These are phyloP conservation scores for Zalophus californianus DNA, from an alignment of 2,797 vertebrate genomes.

Conservation along the genomic window DNA sequence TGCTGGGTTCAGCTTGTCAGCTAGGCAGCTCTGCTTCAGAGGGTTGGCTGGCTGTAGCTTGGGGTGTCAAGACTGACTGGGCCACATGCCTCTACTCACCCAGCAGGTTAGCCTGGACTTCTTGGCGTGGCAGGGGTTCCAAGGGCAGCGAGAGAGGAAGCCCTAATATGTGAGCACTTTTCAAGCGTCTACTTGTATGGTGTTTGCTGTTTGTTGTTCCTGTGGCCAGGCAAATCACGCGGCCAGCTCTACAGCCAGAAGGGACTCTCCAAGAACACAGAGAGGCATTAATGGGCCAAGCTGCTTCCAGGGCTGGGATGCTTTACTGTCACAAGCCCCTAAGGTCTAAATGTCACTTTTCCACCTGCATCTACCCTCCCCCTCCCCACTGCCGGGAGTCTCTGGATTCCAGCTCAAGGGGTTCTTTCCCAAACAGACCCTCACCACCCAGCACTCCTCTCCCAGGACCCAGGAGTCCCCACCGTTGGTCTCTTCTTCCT, in stretches of 20 bases:
- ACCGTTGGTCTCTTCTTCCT: not conserved
- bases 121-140: not conserved
- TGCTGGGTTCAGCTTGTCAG: not conserved
- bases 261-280: not conserved
- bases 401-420: not conserved
- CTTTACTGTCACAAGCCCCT: not conserved
- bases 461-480: not conserved
- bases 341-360: not conserved
- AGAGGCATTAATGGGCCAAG: not conserved
- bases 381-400: not conserved
- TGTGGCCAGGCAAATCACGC: not conserved
- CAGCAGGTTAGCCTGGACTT: not conserved
- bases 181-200: not conserved
- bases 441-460: not conserved
- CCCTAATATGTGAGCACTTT: not conserved
- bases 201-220: no score
- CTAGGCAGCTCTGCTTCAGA: not conserved
- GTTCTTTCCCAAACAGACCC: not conserved
- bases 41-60: not conserved
- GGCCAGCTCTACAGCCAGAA: not conserved
- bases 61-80: not conserved
- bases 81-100: not conserved
- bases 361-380: no score
- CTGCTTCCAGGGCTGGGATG: not conserved
- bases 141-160: not conserved